Base-by-base conservation (phyloP, 2,797 vertebrate genomes). In the Lycodopsis pacificus region DNA sequence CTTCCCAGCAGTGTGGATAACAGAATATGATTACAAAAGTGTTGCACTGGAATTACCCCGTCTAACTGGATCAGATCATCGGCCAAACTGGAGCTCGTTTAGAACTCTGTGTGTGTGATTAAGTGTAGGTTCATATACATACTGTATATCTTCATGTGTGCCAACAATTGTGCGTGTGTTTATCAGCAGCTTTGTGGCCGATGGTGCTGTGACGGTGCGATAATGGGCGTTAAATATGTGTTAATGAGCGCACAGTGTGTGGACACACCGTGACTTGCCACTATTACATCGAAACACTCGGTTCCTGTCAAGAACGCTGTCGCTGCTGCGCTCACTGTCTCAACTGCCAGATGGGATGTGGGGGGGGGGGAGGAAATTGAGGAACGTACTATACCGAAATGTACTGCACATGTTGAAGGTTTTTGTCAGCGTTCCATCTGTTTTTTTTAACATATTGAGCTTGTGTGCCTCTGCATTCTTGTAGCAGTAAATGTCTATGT, bases 401-500 rank as follows among this genome's bases (percentile, higher is more conserved):
- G 74, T 68, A 79, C 19, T 38, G 71, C 87, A 88, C 88, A 91
- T 89, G 88, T 87, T 88, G 71, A 86, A 89, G 75, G 17, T 42
- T 69, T 64, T 64, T 76, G 86, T 88, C 83, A 66, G 71, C 3
- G 2, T 73, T 77, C 83, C 91, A 91, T 93, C 87, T 92, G 89
- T 87, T 93, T 91, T 13, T 7, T 15, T 14, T 30, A 80, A 78
- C 79, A 88, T 92, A 83, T 51, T 62, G 54, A 59, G 73, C 74
- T 84, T 77, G 73, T 83, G 80, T 53, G 74, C 7, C 7, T 65
- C 57, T 82, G 79, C 76, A 72, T 86, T 83, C 74, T 74, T 80
- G 42, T 74, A 67, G 67, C 49, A 56, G 7, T 42, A 10, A 57
- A 42, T 44, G 68, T 80, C 22, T 56, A 71, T 67, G 79, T 77